Evolutionary conservation across 2,113 vertebrate species (phyloP).

Genomic region (Erinaceus europaeus): DNA sequence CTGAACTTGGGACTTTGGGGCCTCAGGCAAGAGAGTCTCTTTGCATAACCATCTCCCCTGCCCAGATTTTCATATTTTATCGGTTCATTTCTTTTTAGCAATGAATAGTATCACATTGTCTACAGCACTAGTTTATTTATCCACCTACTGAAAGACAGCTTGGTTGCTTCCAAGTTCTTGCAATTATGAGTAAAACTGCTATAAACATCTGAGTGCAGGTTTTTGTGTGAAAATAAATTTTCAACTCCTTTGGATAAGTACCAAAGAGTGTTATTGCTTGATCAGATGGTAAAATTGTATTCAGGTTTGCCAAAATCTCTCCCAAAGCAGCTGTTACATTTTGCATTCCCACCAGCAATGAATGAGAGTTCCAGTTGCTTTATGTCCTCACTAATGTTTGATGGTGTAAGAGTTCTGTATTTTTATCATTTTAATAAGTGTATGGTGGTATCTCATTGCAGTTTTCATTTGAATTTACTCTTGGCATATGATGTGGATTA

Average conservation of each 20-base stretch:
- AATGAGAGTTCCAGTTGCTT: neutral
- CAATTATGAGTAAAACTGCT: too few relatives aligned
- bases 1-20: too few relatives aligned
- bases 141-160: neutral
- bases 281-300: neutral
- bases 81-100: neutral
- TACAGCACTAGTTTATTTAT: neutral
- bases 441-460: too few relatives aligned
- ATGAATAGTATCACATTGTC: neutral
- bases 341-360: neutral
- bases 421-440: too few relatives aligned
- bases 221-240: too few relatives aligned
- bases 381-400: neutral
- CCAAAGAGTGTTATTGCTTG: neutral
- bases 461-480: too few relatives aligned
- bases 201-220: too few relatives aligned
- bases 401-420: neutral
- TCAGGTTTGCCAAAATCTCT: neutral
- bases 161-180: too few relatives aligned
- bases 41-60: too few relatives aligned
- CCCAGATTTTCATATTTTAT: neutral
- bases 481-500: too few relatives aligned
- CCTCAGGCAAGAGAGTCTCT: too few relatives aligned
- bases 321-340: neutral
- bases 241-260: too few relatives aligned